Evolutionary conservation across 1,140 invertebrate species (phyloP), one percentile per base, ranked within the genome.

Genomic region (Calliopsis andreniformis): DNA sequence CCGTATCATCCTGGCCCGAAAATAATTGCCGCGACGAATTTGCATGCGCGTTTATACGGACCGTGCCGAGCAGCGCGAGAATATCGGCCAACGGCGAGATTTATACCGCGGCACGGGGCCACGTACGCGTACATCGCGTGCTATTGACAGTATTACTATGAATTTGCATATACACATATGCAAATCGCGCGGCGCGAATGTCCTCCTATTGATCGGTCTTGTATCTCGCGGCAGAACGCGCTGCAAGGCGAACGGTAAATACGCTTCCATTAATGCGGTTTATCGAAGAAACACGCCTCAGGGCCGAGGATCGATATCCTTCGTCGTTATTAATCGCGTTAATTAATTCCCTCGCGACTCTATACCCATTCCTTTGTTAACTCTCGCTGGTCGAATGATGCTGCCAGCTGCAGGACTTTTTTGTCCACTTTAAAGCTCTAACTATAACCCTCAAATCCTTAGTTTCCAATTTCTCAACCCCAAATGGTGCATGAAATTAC

Each of bases 91-190:
- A 1, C 23, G 5, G 16, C 14, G 71, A 66, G 51, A 66, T 73
- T 56, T 66, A 66, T 66, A 73, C 43, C 62, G 35, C 39, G 47
- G 25, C 39, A 32, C 20, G 39, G 16, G 35, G 35, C 61, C 45
- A 53, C 25, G 30, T 43, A 43, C 61, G 49, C 61, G 61, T 73
- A 45, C 49, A 55, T 73, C 63, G 51, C 70, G 61, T 43, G 70
- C 45, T 66, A 73, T 66, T 66, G 70, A 55, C 61, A 43, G 70
- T 42, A 58, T 58, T 76, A 59, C 51, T 30, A 58, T 35, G 42
- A 49, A 76, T 76, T 76, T 58, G 72, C 72, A 59, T 68, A 59
- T 59, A 68, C 63, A 68, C 53, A 58, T 76, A 67, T 68, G 72
- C 63, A 68, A 76, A 76, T 76, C 28, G 51, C 14, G 16, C 18